Conservation (phyloP, 1,140 invertebrate species). For the Cecropterus lyciades region DNA sequence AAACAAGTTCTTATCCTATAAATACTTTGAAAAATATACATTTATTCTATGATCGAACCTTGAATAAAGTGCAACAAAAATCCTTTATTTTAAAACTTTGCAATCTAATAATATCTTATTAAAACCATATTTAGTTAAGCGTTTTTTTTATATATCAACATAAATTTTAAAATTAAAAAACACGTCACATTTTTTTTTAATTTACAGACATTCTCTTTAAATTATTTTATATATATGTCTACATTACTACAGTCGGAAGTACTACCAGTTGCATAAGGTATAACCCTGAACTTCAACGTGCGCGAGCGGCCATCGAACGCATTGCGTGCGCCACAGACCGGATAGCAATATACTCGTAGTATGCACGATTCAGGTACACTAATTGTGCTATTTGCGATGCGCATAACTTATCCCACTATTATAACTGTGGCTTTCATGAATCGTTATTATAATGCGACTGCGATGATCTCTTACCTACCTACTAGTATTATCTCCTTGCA, state of each 20-base stretch:
- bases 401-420: slow-evolving; percentile 33
- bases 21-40: no score
- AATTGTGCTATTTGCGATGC: slow-evolving; percentile 34
- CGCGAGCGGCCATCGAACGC: slow-evolving; percentile 25
- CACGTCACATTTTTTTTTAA: no score
- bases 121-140: no score
- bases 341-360: slow-evolving; percentile 11
- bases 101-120: no score
- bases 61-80: no score
- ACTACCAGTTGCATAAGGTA: slow-evolving; percentile 21
- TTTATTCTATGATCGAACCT: no score
- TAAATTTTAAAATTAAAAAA: no score
- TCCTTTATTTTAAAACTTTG: no score
- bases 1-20: no score
- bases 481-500: slow-evolving; percentile 10
- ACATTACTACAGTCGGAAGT: neutral
- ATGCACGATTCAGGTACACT: slow-evolving; percentile 30
- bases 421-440: slow-evolving; percentile 31
- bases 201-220: no score
- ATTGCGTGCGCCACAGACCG: slow-evolving; percentile 24
- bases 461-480: neutral
- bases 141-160: no score
- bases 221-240: no score
- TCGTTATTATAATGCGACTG: slow-evolving; percentile 23
- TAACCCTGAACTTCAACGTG: slow-evolving; percentile 25